Percentiles rank a stretch among this genome's conserved stretches.
Conservation (phyloP, 1,140 invertebrate species). For the Lucilia sericata region DNA sequence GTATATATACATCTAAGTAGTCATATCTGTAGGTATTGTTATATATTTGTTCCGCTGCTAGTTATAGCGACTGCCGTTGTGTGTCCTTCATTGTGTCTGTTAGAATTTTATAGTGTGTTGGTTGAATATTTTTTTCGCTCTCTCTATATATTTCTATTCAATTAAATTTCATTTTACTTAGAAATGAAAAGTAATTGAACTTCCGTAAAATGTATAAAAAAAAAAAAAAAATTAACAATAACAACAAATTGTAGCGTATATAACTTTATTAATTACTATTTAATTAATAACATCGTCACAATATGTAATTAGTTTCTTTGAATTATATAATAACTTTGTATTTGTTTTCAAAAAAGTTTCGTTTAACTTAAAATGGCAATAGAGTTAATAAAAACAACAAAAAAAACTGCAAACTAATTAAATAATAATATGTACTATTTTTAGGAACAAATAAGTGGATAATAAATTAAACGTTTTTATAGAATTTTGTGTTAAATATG, state of each 20-base stretch:
- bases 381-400: too few relatives aligned
- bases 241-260: background rate
- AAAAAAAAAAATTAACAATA: background rate
- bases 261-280: background rate
- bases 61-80: background rate
- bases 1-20: background rate
- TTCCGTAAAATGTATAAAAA: background rate
- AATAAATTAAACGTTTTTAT: too few relatives aligned
- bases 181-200: conserved; percentile 27
- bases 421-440: too few relatives aligned
- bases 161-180: conserved; percentile 2
- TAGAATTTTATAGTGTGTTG: background rate
- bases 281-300: background rate
- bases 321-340: background rate
- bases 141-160: background rate
- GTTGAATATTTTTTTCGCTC: background rate
- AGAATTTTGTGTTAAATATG: too few relatives aligned
- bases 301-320: background rate
- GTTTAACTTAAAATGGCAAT: too few relatives aligned
- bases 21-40: background rate
- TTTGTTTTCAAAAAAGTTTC: too few relatives aligned
- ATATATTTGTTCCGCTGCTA: background rate
- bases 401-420: too few relatives aligned
- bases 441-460: too few relatives aligned
- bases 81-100: conserved; percentile 13